Evolutionary conservation across 2,888 invertebrate species (phyloP).

Genomic region (Cephus runcator): DNA sequence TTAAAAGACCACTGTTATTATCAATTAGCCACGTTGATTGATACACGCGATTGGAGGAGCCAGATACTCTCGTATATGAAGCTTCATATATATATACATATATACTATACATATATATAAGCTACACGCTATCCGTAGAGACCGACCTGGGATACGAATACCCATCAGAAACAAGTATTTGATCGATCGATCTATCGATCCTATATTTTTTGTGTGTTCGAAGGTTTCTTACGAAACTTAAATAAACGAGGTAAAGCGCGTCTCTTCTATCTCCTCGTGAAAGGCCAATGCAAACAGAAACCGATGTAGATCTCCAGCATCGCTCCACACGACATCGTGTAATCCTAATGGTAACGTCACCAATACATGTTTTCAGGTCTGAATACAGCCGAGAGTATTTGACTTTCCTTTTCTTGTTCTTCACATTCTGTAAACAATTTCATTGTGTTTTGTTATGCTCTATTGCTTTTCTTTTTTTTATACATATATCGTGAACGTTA

Average conservation of each 20-base stretch:
- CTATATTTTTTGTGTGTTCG: not conserved
- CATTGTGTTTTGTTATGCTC: not conserved
- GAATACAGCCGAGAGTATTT: not conserved
- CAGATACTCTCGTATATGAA: not conserved
- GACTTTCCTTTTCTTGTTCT: not conserved
- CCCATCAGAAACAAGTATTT: not conserved
- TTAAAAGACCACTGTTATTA: slow-evolving; percentile 56
- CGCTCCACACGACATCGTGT: not conserved
- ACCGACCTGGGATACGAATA: not conserved
- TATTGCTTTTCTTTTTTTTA: not conserved
- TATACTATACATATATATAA: too few relatives aligned
- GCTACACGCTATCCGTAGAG: not conserved
- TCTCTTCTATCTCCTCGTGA: not conserved
- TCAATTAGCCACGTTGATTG: slow-evolving; percentile 53
- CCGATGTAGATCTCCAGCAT: not conserved
- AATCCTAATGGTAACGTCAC: not conserved
- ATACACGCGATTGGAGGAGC: slow-evolving; percentile 31
- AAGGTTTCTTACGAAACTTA: not conserved
- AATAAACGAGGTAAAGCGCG: not conserved
- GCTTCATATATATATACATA: not conserved
- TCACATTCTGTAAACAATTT: not conserved
- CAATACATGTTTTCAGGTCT: not conserved
- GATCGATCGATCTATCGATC: not conserved
- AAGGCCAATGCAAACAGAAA: not conserved
- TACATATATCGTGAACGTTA: not conserved